phyloP scores from a whole-genome alignment of 2,888 invertebrate species.

The Papilio gigon region DNA sequence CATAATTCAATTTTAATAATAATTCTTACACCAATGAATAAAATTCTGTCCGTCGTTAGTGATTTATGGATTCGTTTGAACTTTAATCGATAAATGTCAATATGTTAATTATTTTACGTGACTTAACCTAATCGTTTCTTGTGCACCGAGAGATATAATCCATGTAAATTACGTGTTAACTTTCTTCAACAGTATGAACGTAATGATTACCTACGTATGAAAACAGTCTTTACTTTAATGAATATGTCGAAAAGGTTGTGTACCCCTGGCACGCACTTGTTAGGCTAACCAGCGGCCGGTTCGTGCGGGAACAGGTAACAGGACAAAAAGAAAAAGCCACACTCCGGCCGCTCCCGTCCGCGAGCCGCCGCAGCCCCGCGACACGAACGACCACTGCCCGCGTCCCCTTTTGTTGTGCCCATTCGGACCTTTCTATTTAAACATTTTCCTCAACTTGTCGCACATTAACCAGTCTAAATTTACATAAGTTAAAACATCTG shows the following conservation, averaged over 20 bases:
- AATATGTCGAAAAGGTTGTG: slow-evolving; percentile 55
- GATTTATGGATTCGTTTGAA: not conserved
- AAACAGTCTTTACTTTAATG: slow-evolving; percentile 19
- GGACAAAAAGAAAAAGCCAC: slow-evolving; percentile 69
- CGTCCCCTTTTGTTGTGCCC: slow-evolving; percentile 29
- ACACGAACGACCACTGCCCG: slow-evolving; percentile 42
- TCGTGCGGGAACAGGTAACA: slow-evolving; percentile 79
- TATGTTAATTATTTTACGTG: not conserved
- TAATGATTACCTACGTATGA: not conserved
- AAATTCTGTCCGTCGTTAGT: not conserved
- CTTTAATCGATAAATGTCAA: not conserved
- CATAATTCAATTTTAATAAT: not conserved
- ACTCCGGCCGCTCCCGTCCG: slow-evolving; percentile 63
- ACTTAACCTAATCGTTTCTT: not conserved
- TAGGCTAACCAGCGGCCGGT: slow-evolving; percentile 69
- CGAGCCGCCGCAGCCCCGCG: slow-evolving; percentile 50
- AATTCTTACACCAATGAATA: not conserved
- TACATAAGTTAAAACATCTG: not conserved
- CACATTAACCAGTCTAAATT: too few relatives aligned
- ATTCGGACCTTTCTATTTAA: slow-evolving; percentile 34
- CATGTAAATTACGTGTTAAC: not conserved
- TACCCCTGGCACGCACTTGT: slow-evolving; percentile 76
- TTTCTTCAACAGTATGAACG: not conserved
- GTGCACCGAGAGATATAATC: not conserved
- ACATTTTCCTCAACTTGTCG: slow-evolving; percentile 24